A percentile compares a stretch with the other conserved stretches of the same genome.
Conservation (phyloP, 2,888 invertebrate species). For the Phaedon cochleariae region DNA sequence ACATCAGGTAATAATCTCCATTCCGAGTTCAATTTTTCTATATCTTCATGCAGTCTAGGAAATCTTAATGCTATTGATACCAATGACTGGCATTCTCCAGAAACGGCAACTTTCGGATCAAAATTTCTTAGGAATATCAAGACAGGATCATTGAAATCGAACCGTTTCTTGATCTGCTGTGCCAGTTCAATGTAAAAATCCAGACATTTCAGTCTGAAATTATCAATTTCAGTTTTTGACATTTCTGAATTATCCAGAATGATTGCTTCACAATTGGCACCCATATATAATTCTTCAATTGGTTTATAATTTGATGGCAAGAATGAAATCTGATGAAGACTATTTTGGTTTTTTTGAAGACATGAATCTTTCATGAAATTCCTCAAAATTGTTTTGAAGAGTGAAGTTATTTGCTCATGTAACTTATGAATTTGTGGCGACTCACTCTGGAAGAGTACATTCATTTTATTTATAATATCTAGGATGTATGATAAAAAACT, state of each 20-base stretch:
- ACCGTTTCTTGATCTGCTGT: background rate
- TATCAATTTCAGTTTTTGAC: slow-evolving; percentile 15
- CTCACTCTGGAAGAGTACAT: background rate
- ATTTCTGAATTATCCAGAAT: slow-evolving; percentile 9
- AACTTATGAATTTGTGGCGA: no score
- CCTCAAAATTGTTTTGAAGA: background rate
- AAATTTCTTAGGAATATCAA: background rate
- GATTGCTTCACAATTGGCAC: slow-evolving; percentile 29
- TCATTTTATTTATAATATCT: background rate
- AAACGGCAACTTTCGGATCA: background rate
- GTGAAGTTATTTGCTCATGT: no score
- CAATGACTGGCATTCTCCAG: background rate
- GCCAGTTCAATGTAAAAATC: slow-evolving; percentile 11
- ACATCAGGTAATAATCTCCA: background rate
- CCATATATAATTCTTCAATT: slow-evolving; percentile 29
- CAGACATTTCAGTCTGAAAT: slow-evolving; percentile 7
- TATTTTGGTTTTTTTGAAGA: slow-evolving; percentile 19
- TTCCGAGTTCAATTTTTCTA: background rate
- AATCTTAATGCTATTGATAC: background rate
- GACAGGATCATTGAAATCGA: background rate
- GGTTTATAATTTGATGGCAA: slow-evolving; percentile 27
- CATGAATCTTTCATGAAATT: slow-evolving; percentile 9
- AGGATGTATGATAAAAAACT: background rate
- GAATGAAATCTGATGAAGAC: slow-evolving; percentile 10
- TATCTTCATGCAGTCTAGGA: background rate